Evolutionary conservation across 2,113 vertebrate genomes (phyloP).

Genomic region (Periophthalmus modestus): DNA sequence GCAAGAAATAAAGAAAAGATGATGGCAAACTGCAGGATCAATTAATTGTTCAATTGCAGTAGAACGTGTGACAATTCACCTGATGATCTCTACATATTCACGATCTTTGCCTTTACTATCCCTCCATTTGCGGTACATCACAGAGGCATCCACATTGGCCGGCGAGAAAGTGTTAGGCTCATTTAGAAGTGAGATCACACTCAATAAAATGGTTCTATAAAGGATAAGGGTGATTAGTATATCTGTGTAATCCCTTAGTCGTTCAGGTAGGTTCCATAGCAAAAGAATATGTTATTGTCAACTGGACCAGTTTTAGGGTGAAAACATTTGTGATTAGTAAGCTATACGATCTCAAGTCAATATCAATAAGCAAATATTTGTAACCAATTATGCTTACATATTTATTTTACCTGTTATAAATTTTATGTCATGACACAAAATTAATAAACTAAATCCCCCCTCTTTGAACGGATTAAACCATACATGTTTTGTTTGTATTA

Average conservation of each 20-base stretch:
- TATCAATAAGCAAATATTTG: not conserved
- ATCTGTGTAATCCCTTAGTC: not conserved
- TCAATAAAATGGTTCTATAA: conserved; percentile 79
- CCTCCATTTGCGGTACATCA: conserved; percentile 83
- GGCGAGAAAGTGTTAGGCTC: conserved; percentile 82
- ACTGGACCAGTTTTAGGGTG: no score
- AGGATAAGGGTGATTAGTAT: not conserved
- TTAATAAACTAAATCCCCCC: not conserved
- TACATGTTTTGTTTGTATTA: not conserved
- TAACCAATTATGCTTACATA: no score
- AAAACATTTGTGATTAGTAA: no score
- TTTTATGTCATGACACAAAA: no score
- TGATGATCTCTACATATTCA: conserved; percentile 80
- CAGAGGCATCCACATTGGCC: conserved; percentile 79
- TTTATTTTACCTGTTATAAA: no score
- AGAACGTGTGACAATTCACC: conserved; percentile 43
- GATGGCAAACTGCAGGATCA: not conserved
- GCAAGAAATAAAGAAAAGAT: conserved; percentile 8
- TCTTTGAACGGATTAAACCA: not conserved
- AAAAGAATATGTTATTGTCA: no score
- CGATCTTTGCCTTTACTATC: conserved; percentile 81
- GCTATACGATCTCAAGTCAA: not conserved
- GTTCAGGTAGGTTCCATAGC: no score
- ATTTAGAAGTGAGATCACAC: conserved; percentile 79
- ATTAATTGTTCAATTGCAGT: not conserved